A percentile compares a stretch with the other conserved stretches of the same genome.
phyloP scores from a whole-genome alignment of 1,140 invertebrate species.

The Apocrypta bakeri region DNA sequence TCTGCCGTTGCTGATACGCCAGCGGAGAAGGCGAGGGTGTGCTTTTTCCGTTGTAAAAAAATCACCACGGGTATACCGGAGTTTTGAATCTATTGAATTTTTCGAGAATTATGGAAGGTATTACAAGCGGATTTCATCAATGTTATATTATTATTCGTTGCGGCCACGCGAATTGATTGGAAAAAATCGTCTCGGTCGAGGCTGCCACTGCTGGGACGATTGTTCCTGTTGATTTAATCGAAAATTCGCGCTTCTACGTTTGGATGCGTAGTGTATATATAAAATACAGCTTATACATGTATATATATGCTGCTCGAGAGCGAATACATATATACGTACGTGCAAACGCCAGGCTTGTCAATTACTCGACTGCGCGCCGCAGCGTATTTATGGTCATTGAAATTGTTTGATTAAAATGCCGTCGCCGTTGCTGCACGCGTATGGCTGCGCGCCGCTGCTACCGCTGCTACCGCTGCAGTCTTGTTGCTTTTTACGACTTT shows the following conservation, averaged over 20 bases:
- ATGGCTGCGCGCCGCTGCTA: background rate
- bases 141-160: background rate
- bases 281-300: too few relatives aligned
- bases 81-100: background rate
- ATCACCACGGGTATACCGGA: too few relatives aligned
- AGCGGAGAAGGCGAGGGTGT: too few relatives aligned
- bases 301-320: background rate
- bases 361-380: constrained; percentile 9
- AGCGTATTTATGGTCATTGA: constrained; percentile 43
- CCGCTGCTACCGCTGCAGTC: background rate
- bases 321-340: background rate
- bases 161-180: constrained; percentile 16
- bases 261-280: background rate
- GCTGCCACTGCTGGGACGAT: background rate
- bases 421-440: too few relatives aligned
- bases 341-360: constrained; percentile 32
- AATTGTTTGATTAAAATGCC: constrained; percentile 49
- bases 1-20: background rate
- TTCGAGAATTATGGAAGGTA: background rate
- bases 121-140: background rate
- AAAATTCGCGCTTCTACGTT: constrained; percentile 16
- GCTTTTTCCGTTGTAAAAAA: background rate
- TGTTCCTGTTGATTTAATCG: constrained; percentile 38
- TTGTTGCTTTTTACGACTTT: constrained; percentile 27
- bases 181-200: background rate